Evolutionary conservation across 2,113 vertebrate genomes (phyloP).

Genomic region (Cyanistes caeruleus): DNA sequence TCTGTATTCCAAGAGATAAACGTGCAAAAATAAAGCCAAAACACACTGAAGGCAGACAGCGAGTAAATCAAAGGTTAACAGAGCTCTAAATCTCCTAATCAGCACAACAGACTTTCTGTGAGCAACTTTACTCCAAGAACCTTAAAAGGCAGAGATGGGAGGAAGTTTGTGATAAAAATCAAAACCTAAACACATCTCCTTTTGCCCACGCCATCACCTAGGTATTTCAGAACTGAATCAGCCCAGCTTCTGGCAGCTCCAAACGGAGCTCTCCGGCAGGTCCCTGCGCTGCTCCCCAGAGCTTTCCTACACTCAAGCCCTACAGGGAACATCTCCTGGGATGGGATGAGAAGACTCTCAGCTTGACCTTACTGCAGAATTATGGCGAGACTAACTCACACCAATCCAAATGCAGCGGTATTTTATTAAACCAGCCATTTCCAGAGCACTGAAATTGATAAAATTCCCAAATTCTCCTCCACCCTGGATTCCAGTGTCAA

Average conservation of each 20-base stretch:
- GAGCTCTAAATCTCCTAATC: conserved; percentile 7
- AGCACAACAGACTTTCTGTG: background rate
- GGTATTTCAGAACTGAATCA: background rate
- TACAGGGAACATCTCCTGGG: background rate
- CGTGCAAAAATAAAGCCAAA: conserved; percentile 21
- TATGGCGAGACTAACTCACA: background rate
- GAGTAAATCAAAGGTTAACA: conserved; percentile 33
- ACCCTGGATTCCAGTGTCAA: background rate
- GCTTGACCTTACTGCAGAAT: background rate
- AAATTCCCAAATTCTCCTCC: background rate
- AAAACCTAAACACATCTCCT: background rate
- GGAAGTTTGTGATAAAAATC: conserved; percentile 15
- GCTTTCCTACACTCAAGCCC: background rate
- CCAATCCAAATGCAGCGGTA: background rate
- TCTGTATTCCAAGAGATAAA: conserved; percentile 31
- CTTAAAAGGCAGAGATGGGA: conserved; percentile 19
- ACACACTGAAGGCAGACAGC: background rate
- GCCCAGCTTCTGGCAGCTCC: background rate
- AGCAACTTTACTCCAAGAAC: conserved; percentile 24
- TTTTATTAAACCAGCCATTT: background rate
- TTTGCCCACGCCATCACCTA: background rate
- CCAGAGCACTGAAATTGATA: background rate
- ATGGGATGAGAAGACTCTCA: background rate
- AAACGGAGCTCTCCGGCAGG: background rate
- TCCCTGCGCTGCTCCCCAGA: background rate